phyloP scores from a whole-genome alignment of 2,113 vertebrate genomes.

The Apeltes quadracus region DNA sequence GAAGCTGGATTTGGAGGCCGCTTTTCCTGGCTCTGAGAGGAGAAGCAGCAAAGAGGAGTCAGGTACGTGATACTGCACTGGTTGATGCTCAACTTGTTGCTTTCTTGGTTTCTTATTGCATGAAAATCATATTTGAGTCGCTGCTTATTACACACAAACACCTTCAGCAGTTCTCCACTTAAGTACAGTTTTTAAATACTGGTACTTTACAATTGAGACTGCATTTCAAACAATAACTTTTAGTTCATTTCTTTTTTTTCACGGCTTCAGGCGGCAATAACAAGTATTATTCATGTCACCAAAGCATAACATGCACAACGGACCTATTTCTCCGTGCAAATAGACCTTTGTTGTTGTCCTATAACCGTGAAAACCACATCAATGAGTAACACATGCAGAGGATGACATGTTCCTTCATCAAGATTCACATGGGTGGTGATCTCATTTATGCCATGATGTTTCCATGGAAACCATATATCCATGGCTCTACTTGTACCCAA shows the following conservation, averaged over 20 bases:
- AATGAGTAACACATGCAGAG: background rate
- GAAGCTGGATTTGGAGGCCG: slow-evolving; percentile 74
- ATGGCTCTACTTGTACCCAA: background rate
- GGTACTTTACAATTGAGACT: background rate
- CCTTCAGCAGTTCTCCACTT: background rate
- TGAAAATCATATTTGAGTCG: background rate
- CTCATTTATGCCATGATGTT: background rate
- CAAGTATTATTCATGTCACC: background rate
- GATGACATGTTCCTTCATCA: slow-evolving; percentile 1
- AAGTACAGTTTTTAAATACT: slow-evolving; percentile 4
- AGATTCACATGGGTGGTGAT: background rate
- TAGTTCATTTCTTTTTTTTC: background rate
- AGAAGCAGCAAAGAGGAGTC: slow-evolving; percentile 76
- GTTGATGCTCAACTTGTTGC: background rate
- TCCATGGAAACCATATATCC: background rate
- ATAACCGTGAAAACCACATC: background rate
- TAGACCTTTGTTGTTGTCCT: background rate
- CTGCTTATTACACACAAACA: background rate
- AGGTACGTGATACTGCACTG: slow-evolving; percentile 69
- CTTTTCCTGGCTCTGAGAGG: slow-evolving; percentile 67
- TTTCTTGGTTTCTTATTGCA: background rate
- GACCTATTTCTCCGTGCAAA: background rate
- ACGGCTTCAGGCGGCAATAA: background rate
- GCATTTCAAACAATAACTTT: background rate
- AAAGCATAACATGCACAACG: background rate